A percentile compares a stretch with the other conserved stretches of the same genome.
These are phyloP conservation scores for Nymphalis urticae DNA, from an alignment of 2,888 invertebrate genomes.

Conservation along the genomic window DNA sequence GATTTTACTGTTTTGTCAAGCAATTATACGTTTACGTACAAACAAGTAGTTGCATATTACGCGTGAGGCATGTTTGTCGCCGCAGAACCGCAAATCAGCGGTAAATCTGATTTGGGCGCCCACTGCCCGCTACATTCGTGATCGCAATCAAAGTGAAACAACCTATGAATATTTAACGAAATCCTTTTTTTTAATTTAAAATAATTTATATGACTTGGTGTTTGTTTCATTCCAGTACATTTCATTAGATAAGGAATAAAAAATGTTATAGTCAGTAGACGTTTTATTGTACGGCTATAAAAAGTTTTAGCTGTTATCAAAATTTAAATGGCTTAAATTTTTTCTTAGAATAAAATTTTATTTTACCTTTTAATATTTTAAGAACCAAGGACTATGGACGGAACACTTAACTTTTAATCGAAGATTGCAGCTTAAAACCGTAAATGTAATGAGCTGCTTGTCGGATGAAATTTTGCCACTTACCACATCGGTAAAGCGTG, in stretches of 20 bases:
- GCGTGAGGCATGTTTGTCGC: conserved; percentile 21
- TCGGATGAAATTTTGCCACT: too few species aligned
- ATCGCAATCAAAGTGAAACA: conserved; percentile 43
- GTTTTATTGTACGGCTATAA: conserved; percentile 5
- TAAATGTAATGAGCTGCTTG: too few species aligned
- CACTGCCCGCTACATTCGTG: conserved; percentile 40
- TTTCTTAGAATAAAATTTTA: too few species aligned
- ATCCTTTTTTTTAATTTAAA: conserved; percentile 12
- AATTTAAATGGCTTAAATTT: neutral
- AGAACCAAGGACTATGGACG: too few species aligned
- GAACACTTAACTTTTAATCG: too few species aligned
- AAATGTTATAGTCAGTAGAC: neutral
- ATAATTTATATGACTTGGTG: conserved; percentile 4
- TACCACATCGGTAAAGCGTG: too few species aligned
- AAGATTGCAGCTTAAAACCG: too few species aligned
- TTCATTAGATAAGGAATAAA: conserved; percentile 11
- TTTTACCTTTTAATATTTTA: too few species aligned
- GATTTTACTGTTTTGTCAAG: neutral
- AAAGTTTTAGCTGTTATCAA: neutral
- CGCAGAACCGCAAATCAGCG: conserved; percentile 49
- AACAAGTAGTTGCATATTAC: conserved; percentile 11
- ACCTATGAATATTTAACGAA: conserved; percentile 34
- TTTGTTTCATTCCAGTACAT: conserved; percentile 1
- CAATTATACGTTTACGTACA: conserved; percentile 4
- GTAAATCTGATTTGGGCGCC: conserved; percentile 50